Percentiles rank a stretch among this genome's conserved stretches.
These are phyloP conservation scores for Galleria mellonella DNA, from an alignment of 1,140 invertebrate species.

Conservation along the genomic window DNA sequence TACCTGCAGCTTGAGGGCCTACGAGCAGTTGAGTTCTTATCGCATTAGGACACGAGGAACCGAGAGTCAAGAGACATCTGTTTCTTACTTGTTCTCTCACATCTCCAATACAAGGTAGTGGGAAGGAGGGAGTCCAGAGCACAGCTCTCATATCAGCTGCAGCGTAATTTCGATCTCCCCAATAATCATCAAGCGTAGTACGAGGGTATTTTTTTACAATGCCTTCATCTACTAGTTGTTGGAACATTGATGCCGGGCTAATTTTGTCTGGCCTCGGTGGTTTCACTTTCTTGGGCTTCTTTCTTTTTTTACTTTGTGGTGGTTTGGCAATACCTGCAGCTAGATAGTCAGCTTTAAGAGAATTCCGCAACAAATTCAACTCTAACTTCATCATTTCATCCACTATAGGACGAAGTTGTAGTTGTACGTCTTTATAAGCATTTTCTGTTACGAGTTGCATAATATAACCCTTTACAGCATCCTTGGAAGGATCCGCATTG, in stretches of 20 bases:
- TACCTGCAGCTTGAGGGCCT: constrained; percentile 49
- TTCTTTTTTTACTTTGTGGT: constrained; percentile 44
- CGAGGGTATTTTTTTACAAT: constrained; percentile 51
- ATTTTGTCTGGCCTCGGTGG: constrained; percentile 42
- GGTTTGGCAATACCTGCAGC: constrained; percentile 24
- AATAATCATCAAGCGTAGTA: constrained; percentile 46
- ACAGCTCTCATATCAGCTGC: constrained; percentile 52
- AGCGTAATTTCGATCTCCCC: constrained; percentile 57
- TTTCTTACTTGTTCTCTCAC: constrained; percentile 53
- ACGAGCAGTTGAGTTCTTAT: constrained; percentile 42
- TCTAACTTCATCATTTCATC: constrained; percentile 64
- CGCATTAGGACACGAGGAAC: constrained; percentile 41
- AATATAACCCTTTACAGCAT: constrained; percentile 50
- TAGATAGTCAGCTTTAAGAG: constrained; percentile 45
- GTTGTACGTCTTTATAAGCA: constrained; percentile 43
- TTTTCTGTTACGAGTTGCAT: constrained; percentile 45
- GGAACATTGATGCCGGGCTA: constrained; percentile 47
- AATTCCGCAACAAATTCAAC: constrained; percentile 40
- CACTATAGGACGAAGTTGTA: constrained; percentile 49
- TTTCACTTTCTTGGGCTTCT: constrained; percentile 47
- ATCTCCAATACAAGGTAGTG: constrained; percentile 48
- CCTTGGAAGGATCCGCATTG: constrained; percentile 22
- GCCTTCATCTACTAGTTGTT: constrained; percentile 51
- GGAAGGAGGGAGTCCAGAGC: constrained; percentile 53
- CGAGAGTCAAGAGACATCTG: constrained; percentile 47